Evolutionary conservation across 2,113 vertebrate genomes (phyloP).

Genomic region (Pseudorhombus dupliciocellatus): DNA sequence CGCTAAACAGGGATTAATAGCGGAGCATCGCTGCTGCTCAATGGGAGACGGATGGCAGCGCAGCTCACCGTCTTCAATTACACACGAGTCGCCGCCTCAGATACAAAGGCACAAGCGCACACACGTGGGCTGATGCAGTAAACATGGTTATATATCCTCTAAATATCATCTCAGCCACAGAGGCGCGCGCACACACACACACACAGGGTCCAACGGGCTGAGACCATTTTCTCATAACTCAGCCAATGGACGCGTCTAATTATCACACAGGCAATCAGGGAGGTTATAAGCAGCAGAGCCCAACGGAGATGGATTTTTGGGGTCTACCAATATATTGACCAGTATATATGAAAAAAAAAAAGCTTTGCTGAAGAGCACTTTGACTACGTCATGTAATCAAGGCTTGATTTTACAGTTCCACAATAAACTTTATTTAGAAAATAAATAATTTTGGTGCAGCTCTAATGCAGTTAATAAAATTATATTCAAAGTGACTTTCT

Average conservation of each 20-base stretch:
- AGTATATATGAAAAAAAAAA: neutral
- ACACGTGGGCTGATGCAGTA: neutral
- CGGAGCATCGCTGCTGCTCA: conserved; percentile 60
- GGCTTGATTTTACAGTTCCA: neutral
- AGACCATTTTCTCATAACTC: neutral
- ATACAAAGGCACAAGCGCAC: conserved; percentile 8
- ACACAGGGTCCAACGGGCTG: neutral
- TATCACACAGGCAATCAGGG: conserved; percentile 20
- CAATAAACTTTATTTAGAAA: too few species aligned
- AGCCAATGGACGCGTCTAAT: neutral
- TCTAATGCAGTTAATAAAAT: too few species aligned
- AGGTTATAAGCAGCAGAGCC: neutral
- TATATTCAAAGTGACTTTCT: neutral
- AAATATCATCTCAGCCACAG: conserved; percentile 39
- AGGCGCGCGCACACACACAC: neutral
- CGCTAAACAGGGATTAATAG: conserved; percentile 73
- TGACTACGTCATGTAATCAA: neutral
- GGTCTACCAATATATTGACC: neutral
- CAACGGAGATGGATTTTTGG: neutral
- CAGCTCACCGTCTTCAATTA: conserved; percentile 59
- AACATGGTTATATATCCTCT: conserved; percentile 14
- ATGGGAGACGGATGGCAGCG: conserved; percentile 59
- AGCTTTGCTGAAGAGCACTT: neutral
- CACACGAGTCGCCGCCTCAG: conserved; percentile 47
- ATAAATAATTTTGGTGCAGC: too few species aligned